These are phyloP conservation scores for Bradynema listronoti DNA, from an alignment of 1,140 invertebrate species.

Conservation along the genomic window DNA sequence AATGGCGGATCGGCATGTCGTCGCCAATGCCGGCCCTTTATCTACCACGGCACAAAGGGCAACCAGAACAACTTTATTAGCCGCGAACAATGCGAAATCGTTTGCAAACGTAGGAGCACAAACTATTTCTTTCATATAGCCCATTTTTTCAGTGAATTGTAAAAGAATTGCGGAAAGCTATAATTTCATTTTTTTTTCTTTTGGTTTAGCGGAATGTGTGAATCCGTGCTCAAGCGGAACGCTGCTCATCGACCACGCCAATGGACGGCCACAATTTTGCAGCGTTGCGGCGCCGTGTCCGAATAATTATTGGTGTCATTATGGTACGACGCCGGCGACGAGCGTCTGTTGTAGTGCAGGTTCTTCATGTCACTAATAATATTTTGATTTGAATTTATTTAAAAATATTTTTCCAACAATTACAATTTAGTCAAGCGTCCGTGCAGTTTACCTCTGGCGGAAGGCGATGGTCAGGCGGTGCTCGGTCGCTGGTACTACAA, in stretches of 20 bases:
- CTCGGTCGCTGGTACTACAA: conserved; percentile 50
- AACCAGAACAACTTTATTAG: conserved; percentile 48
- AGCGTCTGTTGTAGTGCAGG: conserved; percentile 55
- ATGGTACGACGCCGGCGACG: conserved; percentile 47
- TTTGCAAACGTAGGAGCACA: conserved; percentile 36
- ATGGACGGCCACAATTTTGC: conserved; percentile 44
- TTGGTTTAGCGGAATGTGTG: conserved; percentile 22
- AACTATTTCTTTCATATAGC: no score
- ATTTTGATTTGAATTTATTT: no score
- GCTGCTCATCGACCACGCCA: conserved; percentile 41
- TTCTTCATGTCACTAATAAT: no score
- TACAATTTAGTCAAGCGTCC: conserved; percentile 34
- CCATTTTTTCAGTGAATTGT: no score
- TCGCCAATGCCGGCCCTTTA: conserved; percentile 50
- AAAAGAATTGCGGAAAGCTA: no score
- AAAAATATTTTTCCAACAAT: conserved; percentile 19
- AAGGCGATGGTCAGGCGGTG: conserved; percentile 41
- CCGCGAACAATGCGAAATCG: conserved; percentile 31
- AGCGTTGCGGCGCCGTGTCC: conserved; percentile 48
- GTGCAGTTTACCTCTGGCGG: conserved; percentile 44
- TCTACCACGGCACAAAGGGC: conserved; percentile 46
- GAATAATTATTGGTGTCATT: conserved; percentile 52
- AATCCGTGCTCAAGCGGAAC: conserved; percentile 52
- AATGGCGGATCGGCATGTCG: conserved; percentile 47
- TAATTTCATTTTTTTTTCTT: not conserved